A percentile compares a stretch with the other conserved stretches of the same genome.
Conservation (phyloP, 2,888 invertebrate genomes). For the Drosophila peninsularis region DNA sequence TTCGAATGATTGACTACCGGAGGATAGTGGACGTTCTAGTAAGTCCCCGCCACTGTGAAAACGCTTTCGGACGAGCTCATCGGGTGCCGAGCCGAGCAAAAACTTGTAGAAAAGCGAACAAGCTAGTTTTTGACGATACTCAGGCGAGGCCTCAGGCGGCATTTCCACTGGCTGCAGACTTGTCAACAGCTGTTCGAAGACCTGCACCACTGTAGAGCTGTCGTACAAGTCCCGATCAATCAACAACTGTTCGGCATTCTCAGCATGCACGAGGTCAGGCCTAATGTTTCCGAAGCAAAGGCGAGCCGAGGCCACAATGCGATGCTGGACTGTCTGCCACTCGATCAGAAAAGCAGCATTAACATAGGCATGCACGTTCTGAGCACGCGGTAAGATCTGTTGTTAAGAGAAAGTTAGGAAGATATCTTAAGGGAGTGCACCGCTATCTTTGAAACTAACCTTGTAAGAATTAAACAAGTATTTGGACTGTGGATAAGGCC, state of each 20-base stretch:
- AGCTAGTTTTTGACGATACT: constrained; percentile 89
- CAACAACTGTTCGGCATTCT: constrained; percentile 85
- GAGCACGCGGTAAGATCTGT: constrained; percentile 90
- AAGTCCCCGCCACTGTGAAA: constrained; percentile 82
- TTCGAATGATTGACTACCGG: constrained; percentile 89
- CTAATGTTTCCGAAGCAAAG: constrained; percentile 89
- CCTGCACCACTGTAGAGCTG: constrained; percentile 78
- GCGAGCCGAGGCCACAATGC: constrained; percentile 82
- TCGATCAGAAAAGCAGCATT: constrained; percentile 90
- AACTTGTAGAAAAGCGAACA: constrained; percentile 92
- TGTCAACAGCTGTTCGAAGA: constrained; percentile 85
- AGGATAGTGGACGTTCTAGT: constrained; percentile 88
- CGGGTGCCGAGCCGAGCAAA: constrained; percentile 87
- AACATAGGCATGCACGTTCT: constrained; percentile 91
- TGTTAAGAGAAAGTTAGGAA: not conserved
- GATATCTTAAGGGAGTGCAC: not conserved
- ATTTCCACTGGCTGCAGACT: constrained; percentile 88
- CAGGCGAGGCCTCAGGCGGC: constrained; percentile 89
- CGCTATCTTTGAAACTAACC: constrained; percentile 82
- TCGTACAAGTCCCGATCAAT: constrained; percentile 85
- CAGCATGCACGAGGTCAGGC: constrained; percentile 86
- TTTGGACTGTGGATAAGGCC: constrained; percentile 85
- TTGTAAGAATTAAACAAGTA: constrained; percentile 88
- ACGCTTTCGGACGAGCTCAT: constrained; percentile 72
- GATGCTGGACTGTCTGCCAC: constrained; percentile 49